Evolutionary conservation across 2,797 vertebrate species (phyloP).

Genomic region (Buceros bicornis): DNA sequence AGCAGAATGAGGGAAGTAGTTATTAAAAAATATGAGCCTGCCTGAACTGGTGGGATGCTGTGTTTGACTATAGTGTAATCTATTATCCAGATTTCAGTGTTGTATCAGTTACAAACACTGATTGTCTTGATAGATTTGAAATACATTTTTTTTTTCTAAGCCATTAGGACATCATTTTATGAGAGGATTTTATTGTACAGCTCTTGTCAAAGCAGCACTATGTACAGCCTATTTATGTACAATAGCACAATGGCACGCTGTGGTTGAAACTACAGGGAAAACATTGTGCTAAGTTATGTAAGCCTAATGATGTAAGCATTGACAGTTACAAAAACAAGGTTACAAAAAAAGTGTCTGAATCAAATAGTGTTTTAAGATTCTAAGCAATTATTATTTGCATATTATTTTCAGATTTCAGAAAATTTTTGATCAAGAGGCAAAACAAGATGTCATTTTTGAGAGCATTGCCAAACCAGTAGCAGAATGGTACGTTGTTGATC

Average conservation of each 20-base stretch:
- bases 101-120: slow-evolving; percentile 73
- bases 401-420: slow-evolving; percentile 90
- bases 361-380: slow-evolving; percentile 64
- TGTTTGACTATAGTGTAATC: slow-evolving; percentile 60
- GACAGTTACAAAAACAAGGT: slow-evolving; percentile 53
- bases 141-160: slow-evolving; percentile 68
- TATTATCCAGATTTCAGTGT: slow-evolving; percentile 68
- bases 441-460: slow-evolving; percentile 95
- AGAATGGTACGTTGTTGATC: slow-evolving; percentile 87
- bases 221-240: slow-evolving; percentile 74
- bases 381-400: slow-evolving; percentile 68
- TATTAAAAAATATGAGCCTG: slow-evolving; percentile 21
- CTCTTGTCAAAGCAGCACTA: slow-evolving; percentile 80
- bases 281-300: slow-evolving; percentile 80
- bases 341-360: slow-evolving; percentile 65
- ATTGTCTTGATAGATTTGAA: slow-evolving; percentile 73
- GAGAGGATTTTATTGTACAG: slow-evolving; percentile 80
- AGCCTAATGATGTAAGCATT: slow-evolving; percentile 76
- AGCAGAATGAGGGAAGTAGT: background rate
- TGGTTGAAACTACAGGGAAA: slow-evolving; percentile 72
- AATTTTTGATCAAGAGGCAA: slow-evolving; percentile 90
- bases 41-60: slow-evolving; percentile 24
- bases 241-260: slow-evolving; percentile 69
- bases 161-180: slow-evolving; percentile 59
- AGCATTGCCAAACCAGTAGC: slow-evolving; percentile 93